Evolutionary conservation across 2,888 invertebrate species (phyloP).

Genomic region (Nephrotoma guestfalica): DNA sequence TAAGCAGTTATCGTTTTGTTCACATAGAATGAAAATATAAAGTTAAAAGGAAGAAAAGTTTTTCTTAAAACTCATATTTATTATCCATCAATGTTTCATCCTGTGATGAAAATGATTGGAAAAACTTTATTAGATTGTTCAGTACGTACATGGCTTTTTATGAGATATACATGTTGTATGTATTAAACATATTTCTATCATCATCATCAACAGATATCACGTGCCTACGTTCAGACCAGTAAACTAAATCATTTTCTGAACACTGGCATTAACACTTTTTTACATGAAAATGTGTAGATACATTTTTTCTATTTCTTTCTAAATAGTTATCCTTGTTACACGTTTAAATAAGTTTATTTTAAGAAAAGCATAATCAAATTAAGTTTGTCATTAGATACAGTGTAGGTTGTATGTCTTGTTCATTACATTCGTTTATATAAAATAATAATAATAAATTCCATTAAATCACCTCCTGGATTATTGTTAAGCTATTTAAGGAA

Average conservation of each 20-base stretch:
- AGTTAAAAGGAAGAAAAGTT: background rate
- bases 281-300: background rate
- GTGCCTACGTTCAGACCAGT: background rate
- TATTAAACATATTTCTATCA: background rate
- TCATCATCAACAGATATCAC: background rate
- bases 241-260: background rate
- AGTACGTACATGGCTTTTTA: background rate
- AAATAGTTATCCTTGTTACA: background rate
- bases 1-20: conserved; percentile 1
- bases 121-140: background rate
- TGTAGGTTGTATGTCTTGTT: too few species aligned
- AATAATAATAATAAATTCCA: background rate
- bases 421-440: too few species aligned
- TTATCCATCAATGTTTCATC: background rate
- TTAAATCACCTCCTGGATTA: background rate
- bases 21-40: background rate
- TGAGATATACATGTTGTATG: background rate
- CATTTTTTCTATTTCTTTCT: background rate
- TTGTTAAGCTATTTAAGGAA: background rate
- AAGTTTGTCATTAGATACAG: background rate
- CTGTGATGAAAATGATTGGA: background rate
- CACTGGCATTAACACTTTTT: background rate
- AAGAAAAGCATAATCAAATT: background rate
- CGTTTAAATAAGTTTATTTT: background rate
- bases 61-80: background rate